Base-by-base conservation (phyloP, 2,888 invertebrate species). In the Protula sp. region DNA sequence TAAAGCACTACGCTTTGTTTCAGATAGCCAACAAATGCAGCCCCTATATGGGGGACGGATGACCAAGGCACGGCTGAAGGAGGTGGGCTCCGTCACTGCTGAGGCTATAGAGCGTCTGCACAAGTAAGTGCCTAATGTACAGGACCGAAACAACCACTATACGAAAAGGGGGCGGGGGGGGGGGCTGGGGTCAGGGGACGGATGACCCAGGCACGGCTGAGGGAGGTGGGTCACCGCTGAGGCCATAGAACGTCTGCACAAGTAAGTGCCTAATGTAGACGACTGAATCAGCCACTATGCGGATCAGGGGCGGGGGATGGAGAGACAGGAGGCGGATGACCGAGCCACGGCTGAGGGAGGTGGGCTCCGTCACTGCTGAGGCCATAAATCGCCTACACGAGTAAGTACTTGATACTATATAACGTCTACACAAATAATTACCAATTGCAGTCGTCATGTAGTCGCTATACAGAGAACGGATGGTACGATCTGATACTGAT, bases 81-180 rank as follows among this genome's bases (percentile, higher is more conserved):
- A 75, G 58, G 77, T 79, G 24, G 72, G 73, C 5, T 71, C 71
- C 30, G 71, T 78, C 50, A 79, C 77, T 1, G 70, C 70, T 47
- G 77, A 77, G 52, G 77, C 78, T 60, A 71, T 78, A 30, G 75
- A 75, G 56, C 71, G 67, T 62, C 64, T 79, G 19, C 78, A 78
- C 67, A 76, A 73, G 78, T 78, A 70, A 62, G 69, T 63, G 29
- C 38, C 38, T 38, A n/a, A n/a, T n/a, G n/a, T n/a, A n/a, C n/a
- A n/a, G n/a, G n/a, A n/a, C n/a, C n/a, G n/a, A n/a, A n/a, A n/a
- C n/a, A n/a, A n/a, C n/a, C n/a, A n/a, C n/a, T n/a, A n/a, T n/a
- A n/a, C n/a, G n/a, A n/a, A n/a, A n/a, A n/a, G n/a, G n/a, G n/a
- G n/a, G n/a, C n/a, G n/a, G n/a, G n/a, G n/a, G n/a, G n/a, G n/a